Conservation (phyloP, 2,797 vertebrate species). For the Micropoecilia bifurca region DNA sequence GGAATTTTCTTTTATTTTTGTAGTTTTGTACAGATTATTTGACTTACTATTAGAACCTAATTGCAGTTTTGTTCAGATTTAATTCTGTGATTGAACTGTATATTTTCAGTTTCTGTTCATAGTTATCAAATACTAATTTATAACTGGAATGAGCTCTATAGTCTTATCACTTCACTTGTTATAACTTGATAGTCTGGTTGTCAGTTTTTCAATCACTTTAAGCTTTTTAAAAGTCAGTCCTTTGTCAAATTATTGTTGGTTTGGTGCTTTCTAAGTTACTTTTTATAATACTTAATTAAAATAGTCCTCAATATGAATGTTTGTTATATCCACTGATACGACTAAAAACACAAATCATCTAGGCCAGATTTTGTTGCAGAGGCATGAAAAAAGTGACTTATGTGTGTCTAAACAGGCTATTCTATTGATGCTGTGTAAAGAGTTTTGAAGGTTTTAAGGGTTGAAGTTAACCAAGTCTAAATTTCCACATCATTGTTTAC, state of each 20-base stretch:
- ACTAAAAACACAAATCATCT: no score
- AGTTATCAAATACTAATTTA: not conserved
- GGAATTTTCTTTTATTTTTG: no score
- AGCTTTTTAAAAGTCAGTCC: not conserved
- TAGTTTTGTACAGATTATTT: no score
- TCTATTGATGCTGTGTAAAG: not conserved
- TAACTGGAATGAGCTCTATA: not conserved
- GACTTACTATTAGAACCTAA: no score
- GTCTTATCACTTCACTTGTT: not conserved
- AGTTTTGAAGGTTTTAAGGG: not conserved
- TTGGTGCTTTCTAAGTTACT: no score
- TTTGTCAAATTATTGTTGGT: not conserved
- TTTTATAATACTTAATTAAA: no score
- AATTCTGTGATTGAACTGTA: not conserved
- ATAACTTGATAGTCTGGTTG: not conserved
- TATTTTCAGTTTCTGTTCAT: not conserved
- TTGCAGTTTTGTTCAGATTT: not conserved
- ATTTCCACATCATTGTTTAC: not conserved
- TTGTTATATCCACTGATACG: no score
- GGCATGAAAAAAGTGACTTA: no score
- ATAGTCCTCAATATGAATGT: no score
- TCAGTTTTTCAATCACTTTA: not conserved
- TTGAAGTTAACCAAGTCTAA: not conserved
- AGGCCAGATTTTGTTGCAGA: no score
- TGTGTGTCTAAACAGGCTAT: not conserved